Evolutionary conservation across 2,113 vertebrate genomes (phyloP).

Genomic region (Nothoprocta pentlandii): DNA sequence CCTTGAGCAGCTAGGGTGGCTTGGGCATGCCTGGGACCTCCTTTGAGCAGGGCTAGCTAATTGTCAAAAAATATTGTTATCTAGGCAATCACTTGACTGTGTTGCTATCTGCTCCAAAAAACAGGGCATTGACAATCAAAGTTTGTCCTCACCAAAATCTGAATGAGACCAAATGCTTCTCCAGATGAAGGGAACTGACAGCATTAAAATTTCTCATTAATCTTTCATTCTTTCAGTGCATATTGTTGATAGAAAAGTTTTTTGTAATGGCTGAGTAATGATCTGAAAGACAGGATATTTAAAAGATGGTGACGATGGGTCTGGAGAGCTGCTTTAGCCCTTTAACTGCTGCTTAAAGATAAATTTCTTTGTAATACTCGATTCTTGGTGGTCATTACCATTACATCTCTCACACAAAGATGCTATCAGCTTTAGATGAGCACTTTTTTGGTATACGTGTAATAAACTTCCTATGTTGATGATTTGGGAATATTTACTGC

Average conservation of each 20-base stretch:
- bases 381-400: background rate
- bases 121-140: background rate
- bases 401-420: background rate
- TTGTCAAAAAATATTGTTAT: background rate
- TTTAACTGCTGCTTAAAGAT: background rate
- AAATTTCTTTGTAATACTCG: background rate
- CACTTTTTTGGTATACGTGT: fast-evolving
- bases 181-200: background rate
- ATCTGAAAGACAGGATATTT: background rate
- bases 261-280: background rate
- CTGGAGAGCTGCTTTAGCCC: background rate
- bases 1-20: background rate
- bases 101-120: background rate
- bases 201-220: background rate
- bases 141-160: background rate
- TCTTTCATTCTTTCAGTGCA: slow-evolving; percentile 16
- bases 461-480: background rate
- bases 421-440: background rate
- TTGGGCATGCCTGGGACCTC: too few species aligned
- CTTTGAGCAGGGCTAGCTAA: background rate
- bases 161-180: background rate
- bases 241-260: slow-evolving; percentile 8
- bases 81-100: background rate
- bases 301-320: background rate
- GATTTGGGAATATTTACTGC: background rate